Percentiles rank a stretch among this genome's conserved stretches.
These are phyloP conservation scores for Zaprionus africanus DNA, from an alignment of 1,140 invertebrate species.

Conservation along the genomic window DNA sequence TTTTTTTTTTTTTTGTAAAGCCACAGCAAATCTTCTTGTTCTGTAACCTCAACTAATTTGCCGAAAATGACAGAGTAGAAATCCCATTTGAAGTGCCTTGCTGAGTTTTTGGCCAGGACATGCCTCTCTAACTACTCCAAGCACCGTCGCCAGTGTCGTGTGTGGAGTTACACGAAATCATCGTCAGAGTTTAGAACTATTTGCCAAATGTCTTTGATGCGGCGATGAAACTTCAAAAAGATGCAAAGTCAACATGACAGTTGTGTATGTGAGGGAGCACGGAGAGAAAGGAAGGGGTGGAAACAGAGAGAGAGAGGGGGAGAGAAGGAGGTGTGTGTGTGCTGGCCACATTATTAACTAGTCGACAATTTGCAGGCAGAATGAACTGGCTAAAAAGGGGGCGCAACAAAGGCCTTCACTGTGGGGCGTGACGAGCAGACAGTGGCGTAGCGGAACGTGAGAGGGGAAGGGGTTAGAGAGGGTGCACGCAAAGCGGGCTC, in stretches of 20 bases:
- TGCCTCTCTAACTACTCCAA: background rate
- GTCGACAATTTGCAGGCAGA: conserved; percentile 52
- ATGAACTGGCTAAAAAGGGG: conserved; percentile 49
- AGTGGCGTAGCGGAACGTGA: background rate
- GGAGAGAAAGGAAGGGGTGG: background rate
- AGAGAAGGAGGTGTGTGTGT: background rate
- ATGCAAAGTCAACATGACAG: conserved; percentile 61
- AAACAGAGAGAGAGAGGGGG: background rate
- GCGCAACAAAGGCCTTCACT: conserved; percentile 32
- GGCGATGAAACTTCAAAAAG: conserved; percentile 70
- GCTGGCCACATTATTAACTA: conserved; percentile 76
- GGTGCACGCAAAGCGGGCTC: background rate
- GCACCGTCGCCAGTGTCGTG: background rate
- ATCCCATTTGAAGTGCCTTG: conserved; percentile 1
- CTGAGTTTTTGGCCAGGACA: background rate
- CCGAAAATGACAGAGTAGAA: conserved; percentile 10
- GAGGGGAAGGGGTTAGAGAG: background rate
- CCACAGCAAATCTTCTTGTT: no score
- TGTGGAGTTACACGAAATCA: conserved; percentile 7
- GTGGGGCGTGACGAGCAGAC: conserved; percentile 35
- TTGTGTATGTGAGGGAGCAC: background rate
- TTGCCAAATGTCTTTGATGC: conserved; percentile 67
- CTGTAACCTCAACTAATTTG: no score
- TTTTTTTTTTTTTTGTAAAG: no score
- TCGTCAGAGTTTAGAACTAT: conserved; percentile 49